These are phyloP conservation scores for Osedax fenrisi DNA, from an alignment of 2,888 invertebrate genomes.

Conservation along the genomic window DNA sequence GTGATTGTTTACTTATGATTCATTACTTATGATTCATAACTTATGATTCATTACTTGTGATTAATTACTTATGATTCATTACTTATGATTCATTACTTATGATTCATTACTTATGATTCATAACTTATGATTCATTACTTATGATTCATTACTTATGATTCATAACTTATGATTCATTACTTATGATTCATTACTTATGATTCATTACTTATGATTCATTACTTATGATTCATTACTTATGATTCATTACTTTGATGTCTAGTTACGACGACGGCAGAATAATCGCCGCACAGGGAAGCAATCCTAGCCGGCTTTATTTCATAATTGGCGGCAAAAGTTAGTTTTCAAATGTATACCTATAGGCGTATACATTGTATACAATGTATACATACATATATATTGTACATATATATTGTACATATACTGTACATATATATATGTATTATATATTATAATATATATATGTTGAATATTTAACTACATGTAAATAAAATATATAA, in stretches of 20 bases:
- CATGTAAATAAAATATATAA: too few relatives aligned
- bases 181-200: not conserved
- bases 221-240: not conserved
- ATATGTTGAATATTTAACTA: too few relatives aligned
- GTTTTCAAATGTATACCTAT: slow-evolving; percentile 20
- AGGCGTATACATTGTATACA: too few relatives aligned
- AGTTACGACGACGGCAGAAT: slow-evolving; percentile 46
- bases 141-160: not conserved
- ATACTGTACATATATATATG: too few relatives aligned
- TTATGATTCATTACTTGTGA: not conserved
- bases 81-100: not conserved
- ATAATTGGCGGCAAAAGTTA: slow-evolving; percentile 45
- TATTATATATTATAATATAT: too few relatives aligned
- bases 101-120: not conserved
- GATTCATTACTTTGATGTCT: not conserved
- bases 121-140: not conserved
- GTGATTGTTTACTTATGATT: not conserved
- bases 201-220: not conserved
- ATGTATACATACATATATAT: too few relatives aligned
- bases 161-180: not conserved
- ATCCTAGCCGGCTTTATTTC: slow-evolving; percentile 45
- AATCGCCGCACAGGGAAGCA: slow-evolving; percentile 43
- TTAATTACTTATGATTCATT: not conserved
- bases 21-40: not conserved
- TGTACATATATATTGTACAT: too few relatives aligned